Conservation (phyloP, 2,888 invertebrate species). For the Arctia plantaginis region DNA sequence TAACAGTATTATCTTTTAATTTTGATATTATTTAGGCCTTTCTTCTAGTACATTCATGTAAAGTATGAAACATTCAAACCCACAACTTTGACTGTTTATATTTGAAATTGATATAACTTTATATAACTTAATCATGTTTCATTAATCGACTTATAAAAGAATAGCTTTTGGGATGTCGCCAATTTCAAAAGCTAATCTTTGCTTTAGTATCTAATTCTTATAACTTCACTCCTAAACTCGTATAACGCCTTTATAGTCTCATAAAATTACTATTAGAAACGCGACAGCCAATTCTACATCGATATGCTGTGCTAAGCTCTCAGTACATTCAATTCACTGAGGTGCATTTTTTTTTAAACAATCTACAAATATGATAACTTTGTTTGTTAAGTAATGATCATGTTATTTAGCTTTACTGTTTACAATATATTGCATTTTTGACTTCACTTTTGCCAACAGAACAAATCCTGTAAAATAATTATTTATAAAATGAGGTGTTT, state of each 20-base stretch:
- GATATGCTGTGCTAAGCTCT: background rate
- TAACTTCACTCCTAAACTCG: background rate
- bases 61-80: background rate
- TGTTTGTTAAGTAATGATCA: background rate
- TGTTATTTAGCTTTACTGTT: background rate
- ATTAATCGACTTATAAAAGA: background rate
- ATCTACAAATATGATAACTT: background rate
- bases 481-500: too few relatives aligned
- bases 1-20: background rate
- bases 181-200: conserved; percentile 2
- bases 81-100: background rate
- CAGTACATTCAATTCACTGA: background rate
- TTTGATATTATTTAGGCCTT: background rate
- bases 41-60: background rate
- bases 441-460: background rate
- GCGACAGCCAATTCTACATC: background rate
- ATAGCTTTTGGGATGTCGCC: background rate
- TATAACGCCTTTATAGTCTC: background rate
- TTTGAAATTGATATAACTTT: background rate
- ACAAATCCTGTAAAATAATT: background rate
- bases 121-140: background rate
- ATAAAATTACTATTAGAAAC: background rate
- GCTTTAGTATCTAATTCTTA: conserved; percentile 3
- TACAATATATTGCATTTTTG: background rate
- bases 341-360: background rate